Percentiles rank a stretch among this genome's conserved stretches.
phyloP scores from a whole-genome alignment of 2,888 invertebrate genomes.

The Amitus sp. region DNA sequence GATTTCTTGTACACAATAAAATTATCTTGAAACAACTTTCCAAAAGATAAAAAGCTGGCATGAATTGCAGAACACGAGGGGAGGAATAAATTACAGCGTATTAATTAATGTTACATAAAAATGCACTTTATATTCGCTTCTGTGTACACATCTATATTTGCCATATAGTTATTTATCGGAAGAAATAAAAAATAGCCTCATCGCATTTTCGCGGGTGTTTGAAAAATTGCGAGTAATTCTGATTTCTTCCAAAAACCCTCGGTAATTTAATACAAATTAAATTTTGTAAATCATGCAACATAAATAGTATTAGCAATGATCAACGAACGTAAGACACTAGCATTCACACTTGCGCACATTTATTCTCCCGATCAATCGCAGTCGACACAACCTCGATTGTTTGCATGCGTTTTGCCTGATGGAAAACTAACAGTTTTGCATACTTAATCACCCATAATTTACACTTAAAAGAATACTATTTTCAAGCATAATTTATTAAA shows the following conservation, averaged over 20 bases:
- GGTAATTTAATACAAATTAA: conserved; percentile 30
- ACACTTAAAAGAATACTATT: background rate
- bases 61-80: background rate
- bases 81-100: conserved; percentile 2
- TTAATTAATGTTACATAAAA: conserved; percentile 41
- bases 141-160: conserved; percentile 36
- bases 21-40: no score
- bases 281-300: conserved; percentile 41
- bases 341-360: conserved; percentile 21
- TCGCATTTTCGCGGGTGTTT: no score
- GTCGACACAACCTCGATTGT: conserved; percentile 4
- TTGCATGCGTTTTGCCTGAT: background rate
- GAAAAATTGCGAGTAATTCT: no score
- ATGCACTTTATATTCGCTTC: conserved; percentile 30
- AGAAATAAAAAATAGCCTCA: conserved; percentile 22
- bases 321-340: conserved; percentile 36
- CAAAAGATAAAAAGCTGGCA: background rate
- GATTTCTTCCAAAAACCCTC: background rate
- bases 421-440: background rate
- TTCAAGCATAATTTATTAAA: no score
- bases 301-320: conserved; percentile 41
- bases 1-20: no score
- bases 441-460: background rate
- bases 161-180: conserved; percentile 33
- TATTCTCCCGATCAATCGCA: conserved; percentile 5